A percentile compares a stretch with the other conserved stretches of the same genome.
These are phyloP conservation scores for Promerops cafer DNA, from an alignment of 2,113 vertebrate species.

Conservation along the genomic window DNA sequence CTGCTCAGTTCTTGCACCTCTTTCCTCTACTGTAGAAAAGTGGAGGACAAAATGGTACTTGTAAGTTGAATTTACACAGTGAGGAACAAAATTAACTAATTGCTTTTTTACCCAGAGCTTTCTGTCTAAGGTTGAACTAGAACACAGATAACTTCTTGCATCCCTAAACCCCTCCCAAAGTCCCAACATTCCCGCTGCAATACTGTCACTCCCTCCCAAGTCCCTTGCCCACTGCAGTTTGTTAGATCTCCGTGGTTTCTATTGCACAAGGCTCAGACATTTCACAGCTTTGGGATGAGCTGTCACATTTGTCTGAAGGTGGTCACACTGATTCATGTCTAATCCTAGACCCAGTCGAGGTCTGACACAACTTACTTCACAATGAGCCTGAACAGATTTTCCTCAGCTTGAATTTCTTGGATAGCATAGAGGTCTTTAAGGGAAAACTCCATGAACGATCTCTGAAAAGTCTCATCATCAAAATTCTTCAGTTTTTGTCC, in stretches of 20 bases:
- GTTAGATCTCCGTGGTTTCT: not conserved
- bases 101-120: not conserved
- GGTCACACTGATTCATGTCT: not conserved
- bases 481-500: slow-evolving; percentile 80
- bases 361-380: slow-evolving; percentile 76
- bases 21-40: not conserved
- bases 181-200: not conserved
- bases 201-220: not conserved
- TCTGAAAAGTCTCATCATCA: slow-evolving; percentile 68
- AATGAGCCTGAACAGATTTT: slow-evolving; percentile 82
- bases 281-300: not conserved
- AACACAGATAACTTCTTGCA: not conserved
- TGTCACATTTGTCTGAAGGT: not conserved
- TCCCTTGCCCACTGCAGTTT: not conserved
- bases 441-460: slow-evolving; percentile 85
- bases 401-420: slow-evolving; percentile 95
- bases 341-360: not conserved
- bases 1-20: not conserved
- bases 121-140: not conserved
- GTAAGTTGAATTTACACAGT: not conserved
- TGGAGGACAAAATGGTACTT: not conserved
- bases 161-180: not conserved
- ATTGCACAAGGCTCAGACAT: not conserved
- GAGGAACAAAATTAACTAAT: not conserved
- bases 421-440: slow-evolving; percentile 95